Conservation (phyloP, 2,797 vertebrate genomes). For the Xenopus petersii region DNA sequence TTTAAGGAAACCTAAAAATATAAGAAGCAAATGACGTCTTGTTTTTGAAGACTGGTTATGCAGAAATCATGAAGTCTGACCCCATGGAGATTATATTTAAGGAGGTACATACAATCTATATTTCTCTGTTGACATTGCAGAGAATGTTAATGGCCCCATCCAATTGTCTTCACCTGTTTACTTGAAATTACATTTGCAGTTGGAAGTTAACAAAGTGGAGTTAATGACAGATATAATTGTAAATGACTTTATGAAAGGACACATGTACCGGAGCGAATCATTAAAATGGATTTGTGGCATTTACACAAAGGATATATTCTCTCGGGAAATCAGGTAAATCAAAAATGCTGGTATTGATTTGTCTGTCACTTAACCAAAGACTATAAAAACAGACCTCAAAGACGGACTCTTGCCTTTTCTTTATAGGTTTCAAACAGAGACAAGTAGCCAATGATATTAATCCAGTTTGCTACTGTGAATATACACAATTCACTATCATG, state of each 20-base stretch:
- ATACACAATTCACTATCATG: too few relatives aligned
- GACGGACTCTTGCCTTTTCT: neutral
- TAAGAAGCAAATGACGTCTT: too few relatives aligned
- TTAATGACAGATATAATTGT: slow-evolving; percentile 16
- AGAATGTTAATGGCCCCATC: too few relatives aligned
- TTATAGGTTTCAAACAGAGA: neutral
- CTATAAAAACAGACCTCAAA: slow-evolving; percentile 33
- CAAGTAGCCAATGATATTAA: neutral
- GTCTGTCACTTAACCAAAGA: slow-evolving; percentile 38
- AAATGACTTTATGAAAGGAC: slow-evolving; percentile 43
- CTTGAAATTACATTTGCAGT: neutral
- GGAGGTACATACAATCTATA: neutral
- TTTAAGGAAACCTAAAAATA: too few relatives aligned
- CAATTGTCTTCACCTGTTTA: neutral
- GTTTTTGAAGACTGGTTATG: too few relatives aligned
- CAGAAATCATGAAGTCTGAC: too few relatives aligned
- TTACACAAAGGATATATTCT: slow-evolving; percentile 45
- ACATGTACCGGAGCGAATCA: slow-evolving; percentile 37
- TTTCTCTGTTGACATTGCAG: neutral
- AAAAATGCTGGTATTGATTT: slow-evolving; percentile 38
- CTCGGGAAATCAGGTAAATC: slow-evolving; percentile 46
- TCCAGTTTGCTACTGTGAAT: neutral
- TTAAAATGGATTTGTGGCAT: slow-evolving; percentile 46
- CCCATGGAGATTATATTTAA: neutral
- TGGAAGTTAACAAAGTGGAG: slow-evolving; percentile 5